phyloP scores from a whole-genome alignment of 2,797 vertebrate genomes.

The Myoxocephalus aenaeus region DNA sequence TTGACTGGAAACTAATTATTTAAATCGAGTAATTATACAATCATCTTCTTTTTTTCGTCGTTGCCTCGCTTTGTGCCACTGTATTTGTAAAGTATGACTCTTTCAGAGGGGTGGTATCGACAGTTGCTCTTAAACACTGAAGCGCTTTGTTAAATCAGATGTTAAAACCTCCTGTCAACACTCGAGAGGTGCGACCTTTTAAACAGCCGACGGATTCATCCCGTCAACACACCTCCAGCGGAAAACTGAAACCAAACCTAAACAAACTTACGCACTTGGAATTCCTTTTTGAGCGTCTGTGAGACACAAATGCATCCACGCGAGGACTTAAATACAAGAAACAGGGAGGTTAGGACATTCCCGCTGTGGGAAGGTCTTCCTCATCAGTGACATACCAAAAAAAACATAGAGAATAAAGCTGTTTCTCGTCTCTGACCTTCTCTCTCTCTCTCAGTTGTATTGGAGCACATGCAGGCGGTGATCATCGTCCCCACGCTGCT shows the following conservation, averaged over 20 bases:
- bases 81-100: too few relatives aligned
- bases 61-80: not conserved
- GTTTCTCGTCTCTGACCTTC: not conserved
- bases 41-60: not conserved
- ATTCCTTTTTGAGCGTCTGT: too few relatives aligned
- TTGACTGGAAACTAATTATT: not conserved
- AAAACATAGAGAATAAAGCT: too few relatives aligned
- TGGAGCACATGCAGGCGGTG: conserved; percentile 82
- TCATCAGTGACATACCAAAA: not conserved
- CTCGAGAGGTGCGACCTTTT: conserved; percentile 12
- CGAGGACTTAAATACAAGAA: not conserved
- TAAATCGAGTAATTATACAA: not conserved
- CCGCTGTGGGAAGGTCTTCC: not conserved
- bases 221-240: not conserved
- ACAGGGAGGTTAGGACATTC: not conserved
- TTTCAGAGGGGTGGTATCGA: not conserved
- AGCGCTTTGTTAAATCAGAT: not conserved
- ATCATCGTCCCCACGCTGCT: conserved; percentile 89
- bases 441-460: conserved; percentile 55
- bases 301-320: not conserved
- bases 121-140: not conserved
- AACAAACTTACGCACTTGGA: not conserved
- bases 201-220: not conserved
- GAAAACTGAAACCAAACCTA: conserved; percentile 3
- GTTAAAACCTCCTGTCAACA: conserved; percentile 14